A percentile compares a stretch with the other conserved stretches of the same genome.
Evolutionary conservation across 23 tunicate genomes (phyloP).

Genomic region (Ascidia mentula): DNA sequence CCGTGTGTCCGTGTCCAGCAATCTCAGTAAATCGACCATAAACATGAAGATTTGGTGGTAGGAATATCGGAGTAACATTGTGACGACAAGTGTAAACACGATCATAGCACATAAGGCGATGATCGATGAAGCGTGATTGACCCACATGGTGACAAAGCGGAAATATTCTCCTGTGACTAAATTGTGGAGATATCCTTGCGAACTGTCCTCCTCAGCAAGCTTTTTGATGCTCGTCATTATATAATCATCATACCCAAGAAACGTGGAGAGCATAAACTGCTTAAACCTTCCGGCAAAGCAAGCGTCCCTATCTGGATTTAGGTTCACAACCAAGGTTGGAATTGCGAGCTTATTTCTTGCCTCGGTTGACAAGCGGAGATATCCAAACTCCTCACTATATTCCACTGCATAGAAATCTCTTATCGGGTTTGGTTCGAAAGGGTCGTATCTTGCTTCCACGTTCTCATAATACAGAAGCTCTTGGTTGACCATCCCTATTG

Average conservation of each 20-base stretch:
- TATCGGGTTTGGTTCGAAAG: conserved; percentile 41
- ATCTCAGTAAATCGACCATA: conserved; percentile 82
- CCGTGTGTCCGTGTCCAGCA: conserved; percentile 69
- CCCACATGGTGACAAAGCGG: conserved; percentile 78
- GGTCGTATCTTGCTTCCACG: conserved; percentile 12
- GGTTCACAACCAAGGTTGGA: conserved; percentile 80
- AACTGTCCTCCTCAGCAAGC: conserved; percentile 68
- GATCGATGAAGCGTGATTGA: conserved; percentile 57
- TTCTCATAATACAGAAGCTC: conserved; percentile 6
- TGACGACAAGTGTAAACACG: conserved; percentile 68
- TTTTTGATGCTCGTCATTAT: conserved; percentile 83
- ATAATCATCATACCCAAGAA: conserved; percentile 91
- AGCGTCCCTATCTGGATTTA: conserved; percentile 49
- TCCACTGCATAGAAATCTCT: conserved; percentile 83
- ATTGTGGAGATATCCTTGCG: conserved; percentile 78
- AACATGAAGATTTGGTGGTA: conserved; percentile 87
- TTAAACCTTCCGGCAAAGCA: conserved; percentile 85
- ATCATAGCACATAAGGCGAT: conserved; percentile 80
- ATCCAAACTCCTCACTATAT: conserved; percentile 90
- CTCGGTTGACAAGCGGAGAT: conserved; percentile 71
- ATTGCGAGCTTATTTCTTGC: conserved; percentile 71
- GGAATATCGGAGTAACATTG: conserved; percentile 88
- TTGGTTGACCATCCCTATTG: background rate
- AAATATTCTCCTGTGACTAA: conserved; percentile 91
- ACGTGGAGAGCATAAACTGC: conserved; percentile 66